A percentile compares a stretch with the other conserved stretches of the same genome.
Conservation (phyloP, 2,888 invertebrate genomes). For the Thymelicus sylvestris region DNA sequence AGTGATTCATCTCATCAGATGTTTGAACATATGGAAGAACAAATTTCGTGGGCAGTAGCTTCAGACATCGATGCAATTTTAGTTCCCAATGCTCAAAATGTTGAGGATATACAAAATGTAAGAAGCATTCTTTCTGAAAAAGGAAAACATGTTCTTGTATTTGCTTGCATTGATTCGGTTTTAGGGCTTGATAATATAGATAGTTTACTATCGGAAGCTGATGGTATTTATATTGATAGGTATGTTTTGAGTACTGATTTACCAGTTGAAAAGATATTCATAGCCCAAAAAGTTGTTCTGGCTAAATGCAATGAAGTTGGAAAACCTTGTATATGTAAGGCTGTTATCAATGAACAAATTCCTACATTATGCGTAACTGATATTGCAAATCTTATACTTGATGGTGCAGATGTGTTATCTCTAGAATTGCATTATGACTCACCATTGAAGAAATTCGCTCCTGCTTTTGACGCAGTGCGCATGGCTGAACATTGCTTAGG, state of each 20-base stretch:
- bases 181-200: slow-evolving; percentile 84
- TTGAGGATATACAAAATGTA: slow-evolving; percentile 62
- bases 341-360: slow-evolving; percentile 92
- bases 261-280: slow-evolving; percentile 93
- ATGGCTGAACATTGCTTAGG: slow-evolving; percentile 88
- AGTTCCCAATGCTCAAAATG: slow-evolving; percentile 64
- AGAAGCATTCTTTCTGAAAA: slow-evolving; percentile 64
- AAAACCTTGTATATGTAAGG: slow-evolving; percentile 96
- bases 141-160: slow-evolving; percentile 73
- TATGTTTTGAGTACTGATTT: slow-evolving; percentile 94
- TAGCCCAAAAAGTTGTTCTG: slow-evolving; percentile 94
- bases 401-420: slow-evolving; percentile 94
- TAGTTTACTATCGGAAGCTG: slow-evolving; percentile 90
- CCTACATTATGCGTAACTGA: slow-evolving; percentile 91
- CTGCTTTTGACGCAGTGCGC: slow-evolving; percentile 62
- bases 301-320: slow-evolving; percentile 93
- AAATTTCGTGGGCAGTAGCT: slow-evolving; percentile 73
- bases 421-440: slow-evolving; percentile 87
- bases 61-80: slow-evolving; percentile 75
- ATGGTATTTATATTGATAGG: slow-evolving; percentile 95
- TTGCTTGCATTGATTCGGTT: slow-evolving; percentile 70
- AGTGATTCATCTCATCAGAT: slow-evolving; percentile 89
- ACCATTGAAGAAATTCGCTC: slow-evolving; percentile 65
- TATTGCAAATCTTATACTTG: slow-evolving; percentile 96
- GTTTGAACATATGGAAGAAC: slow-evolving; percentile 86